Conservation (phyloP, 2,888 invertebrate species). For the Syritta pipiens region DNA sequence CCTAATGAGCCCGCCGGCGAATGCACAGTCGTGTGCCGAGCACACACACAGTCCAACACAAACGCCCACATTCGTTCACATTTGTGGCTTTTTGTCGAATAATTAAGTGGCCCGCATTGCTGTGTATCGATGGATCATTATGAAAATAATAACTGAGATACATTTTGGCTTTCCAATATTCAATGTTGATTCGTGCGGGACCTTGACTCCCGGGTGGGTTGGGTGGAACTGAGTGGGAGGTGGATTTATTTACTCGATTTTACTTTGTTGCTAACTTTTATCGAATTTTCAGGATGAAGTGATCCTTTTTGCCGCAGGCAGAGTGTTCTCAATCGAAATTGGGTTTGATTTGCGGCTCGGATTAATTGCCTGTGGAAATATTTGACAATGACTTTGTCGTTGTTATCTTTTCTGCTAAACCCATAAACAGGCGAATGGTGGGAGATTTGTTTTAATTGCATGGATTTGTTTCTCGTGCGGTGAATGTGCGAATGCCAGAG, state of each 20-base stretch:
- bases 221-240: background rate
- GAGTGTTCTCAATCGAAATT: slow-evolving; percentile 25
- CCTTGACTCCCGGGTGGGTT: background rate
- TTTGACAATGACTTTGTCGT: slow-evolving; percentile 44
- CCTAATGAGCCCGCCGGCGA: slow-evolving; percentile 52
- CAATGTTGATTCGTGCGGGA: background rate
- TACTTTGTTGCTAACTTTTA: slow-evolving; percentile 22
- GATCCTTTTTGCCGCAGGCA: slow-evolving; percentile 5
- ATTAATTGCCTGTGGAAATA: slow-evolving; percentile 42
- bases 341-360: slow-evolving; percentile 41
- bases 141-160: slow-evolving; percentile 45
- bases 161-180: slow-evolving; percentile 40
- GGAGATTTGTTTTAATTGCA: background rate
- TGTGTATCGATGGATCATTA: slow-evolving; percentile 40
- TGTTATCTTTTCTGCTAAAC: slow-evolving; percentile 20
- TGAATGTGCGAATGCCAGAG: background rate
- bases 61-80: slow-evolving; percentile 1
- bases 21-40: slow-evolving; percentile 40
- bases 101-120: slow-evolving; percentile 51
- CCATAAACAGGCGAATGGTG: background rate
- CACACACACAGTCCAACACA: background rate
- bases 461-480: background rate
- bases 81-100: slow-evolving; percentile 36
- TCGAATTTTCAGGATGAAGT: slow-evolving; percentile 36
- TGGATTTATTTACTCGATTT: slow-evolving; percentile 51